Base-by-base conservation (phyloP, 2,888 invertebrate genomes). In the Blomia tropicalis region DNA sequence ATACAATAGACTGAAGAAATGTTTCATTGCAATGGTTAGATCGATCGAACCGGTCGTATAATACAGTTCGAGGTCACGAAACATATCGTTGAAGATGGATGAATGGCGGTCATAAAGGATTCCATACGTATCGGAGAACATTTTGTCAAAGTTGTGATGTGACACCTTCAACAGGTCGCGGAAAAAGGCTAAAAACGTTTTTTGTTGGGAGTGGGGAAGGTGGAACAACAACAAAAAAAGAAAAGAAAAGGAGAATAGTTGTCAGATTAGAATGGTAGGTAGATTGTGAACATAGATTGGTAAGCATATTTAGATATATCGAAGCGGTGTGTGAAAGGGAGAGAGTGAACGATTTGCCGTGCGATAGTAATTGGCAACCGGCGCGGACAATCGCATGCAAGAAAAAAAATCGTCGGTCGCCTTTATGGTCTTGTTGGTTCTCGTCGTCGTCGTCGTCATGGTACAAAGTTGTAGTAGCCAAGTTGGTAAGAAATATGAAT, bases 61-160 rank as follows among this genome's bases (percentile, higher is more conserved):
- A 74, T 93, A 95, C 71, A 81, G 82, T 74, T 91, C 89, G 69
- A 95, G 78, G 71, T 91, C 85, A 67, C 81, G 81, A 76, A 92
- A 95, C 66, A 95, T 80, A 73, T 90, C 85, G 66, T 85, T 84
- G 77, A 95, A 95, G 54, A 95, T 87, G 72, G 86, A 84, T 14
- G 91, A 82, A 75, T 95, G 90, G 72, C 89, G 85, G 72, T 92
- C 85, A 78, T 95, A 95, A 70, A 93, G 82, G 74, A 89, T 83
- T 61, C 93, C 93, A 77, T 95, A 95, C 0, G 93, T 95, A 69
- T 83, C 81, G 72, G 86, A 85, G 78, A 93, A 95, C 93, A 95
- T 93, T 66, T 83, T 82, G 76, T 95, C 89, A 74, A 95, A 89
- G 72, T 87, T 89, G 68, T 79, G 80, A 70, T 86, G 84, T 25